Evolutionary conservation across 1,140 invertebrate genomes (phyloP).

Genomic region (Drosophila fuyamai): DNA sequence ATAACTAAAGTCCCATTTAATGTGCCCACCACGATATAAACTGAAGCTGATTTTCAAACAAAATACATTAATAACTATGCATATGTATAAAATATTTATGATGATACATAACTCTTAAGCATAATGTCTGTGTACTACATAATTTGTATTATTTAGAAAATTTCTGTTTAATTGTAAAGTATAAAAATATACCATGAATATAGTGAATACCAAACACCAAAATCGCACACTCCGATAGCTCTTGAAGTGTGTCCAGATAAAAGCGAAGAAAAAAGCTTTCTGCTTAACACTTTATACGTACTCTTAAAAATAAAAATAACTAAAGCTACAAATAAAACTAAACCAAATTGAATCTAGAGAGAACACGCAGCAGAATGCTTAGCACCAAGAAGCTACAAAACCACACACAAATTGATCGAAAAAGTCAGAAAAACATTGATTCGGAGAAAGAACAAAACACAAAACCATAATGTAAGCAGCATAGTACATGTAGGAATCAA

Average conservation of each 20-base stretch:
- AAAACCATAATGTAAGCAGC: constrained; percentile 41
- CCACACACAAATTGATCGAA: constrained; percentile 57
- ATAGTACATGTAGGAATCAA: constrained; percentile 56
- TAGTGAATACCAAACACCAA: constrained; percentile 3
- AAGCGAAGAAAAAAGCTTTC: constrained; percentile 34
- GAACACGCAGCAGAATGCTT: constrained; percentile 78
- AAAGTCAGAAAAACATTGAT: constrained; percentile 35
- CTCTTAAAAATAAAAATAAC: constrained; percentile 31
- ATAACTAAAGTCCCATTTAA: constrained; percentile 17
- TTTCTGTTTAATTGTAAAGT: constrained; percentile 35
- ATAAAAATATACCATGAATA: constrained; percentile 22
- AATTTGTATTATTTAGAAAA: constrained; percentile 6
- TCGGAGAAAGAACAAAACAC: constrained; percentile 30
- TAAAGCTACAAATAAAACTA: constrained; percentile 28
- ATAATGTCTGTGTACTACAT: constrained; percentile 25
- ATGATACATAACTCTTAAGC: constrained; percentile 32
- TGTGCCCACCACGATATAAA: constrained; percentile 39
- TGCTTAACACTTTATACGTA: constrained; percentile 51
- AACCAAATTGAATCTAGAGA: constrained; percentile 58
- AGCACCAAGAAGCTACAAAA: constrained; percentile 80
- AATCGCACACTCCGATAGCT: constrained; percentile 5
- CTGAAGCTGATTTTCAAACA: constrained; percentile 7
- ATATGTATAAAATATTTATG: constrained; percentile 52
- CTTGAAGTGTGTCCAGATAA: constrained; percentile 18
- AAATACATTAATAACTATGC: constrained; percentile 19